Percentiles rank a stretch among this genome's conserved stretches.
These are phyloP conservation scores for Colius striatus DNA, from an alignment of 2,113 vertebrate species.

Conservation along the genomic window DNA sequence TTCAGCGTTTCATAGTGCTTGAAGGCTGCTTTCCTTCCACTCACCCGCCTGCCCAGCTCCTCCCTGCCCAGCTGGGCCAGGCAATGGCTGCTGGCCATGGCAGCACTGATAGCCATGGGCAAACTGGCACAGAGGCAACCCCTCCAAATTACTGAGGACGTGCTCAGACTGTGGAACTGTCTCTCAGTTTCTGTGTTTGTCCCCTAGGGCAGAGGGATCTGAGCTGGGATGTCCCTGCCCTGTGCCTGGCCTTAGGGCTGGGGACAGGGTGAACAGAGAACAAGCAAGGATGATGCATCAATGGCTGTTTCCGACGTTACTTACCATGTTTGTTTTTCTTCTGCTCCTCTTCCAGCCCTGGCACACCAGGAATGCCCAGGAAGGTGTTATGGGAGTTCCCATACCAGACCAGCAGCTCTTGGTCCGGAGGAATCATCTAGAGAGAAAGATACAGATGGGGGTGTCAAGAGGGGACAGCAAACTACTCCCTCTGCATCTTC, in stretches of 20 bases:
- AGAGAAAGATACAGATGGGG: fast-evolving
- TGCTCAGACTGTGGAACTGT: background rate
- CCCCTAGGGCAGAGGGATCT: background rate
- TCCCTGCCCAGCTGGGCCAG: background rate
- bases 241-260: background rate
- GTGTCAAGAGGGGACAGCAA: background rate
- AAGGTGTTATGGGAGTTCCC: conserved; percentile 96
- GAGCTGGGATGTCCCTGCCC: background rate
- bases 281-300: fast-evolving
- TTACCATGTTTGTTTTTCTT: conserved; percentile 92
- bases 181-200: background rate
- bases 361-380: conserved; percentile 94
- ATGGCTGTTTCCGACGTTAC: background rate
- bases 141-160: fast-evolving
- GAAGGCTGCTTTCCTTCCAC: background rate
- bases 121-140: fast-evolving
- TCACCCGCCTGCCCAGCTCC: fast-evolving
- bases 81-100: fast-evolving
- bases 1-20: fast-evolving
- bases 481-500: background rate
- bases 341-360: conserved; percentile 91
- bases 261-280: background rate
- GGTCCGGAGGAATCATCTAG: conserved; percentile 95
- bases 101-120: fast-evolving
- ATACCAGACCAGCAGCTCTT: conserved; percentile 97